These are phyloP conservation scores for Pentamera pediparva DNA, from an alignment of 53 echinoderm and acorn worm species.

Conservation along the genomic window DNA sequence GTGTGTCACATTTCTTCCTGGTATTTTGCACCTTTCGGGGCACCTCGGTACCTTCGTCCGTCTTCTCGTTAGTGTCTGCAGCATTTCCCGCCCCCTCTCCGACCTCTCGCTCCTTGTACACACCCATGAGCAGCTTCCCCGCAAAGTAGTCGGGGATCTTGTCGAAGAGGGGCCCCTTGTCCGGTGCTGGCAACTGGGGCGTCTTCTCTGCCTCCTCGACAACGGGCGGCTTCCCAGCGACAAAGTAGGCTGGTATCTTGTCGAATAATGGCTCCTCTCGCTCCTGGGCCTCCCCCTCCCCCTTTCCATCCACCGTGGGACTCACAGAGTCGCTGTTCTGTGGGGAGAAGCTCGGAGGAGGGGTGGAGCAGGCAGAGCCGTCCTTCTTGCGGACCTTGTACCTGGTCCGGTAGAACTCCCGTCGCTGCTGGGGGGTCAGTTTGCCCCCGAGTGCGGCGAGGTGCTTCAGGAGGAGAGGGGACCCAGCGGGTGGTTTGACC, in stretches of 20 bases:
- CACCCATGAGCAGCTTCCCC: conserved; percentile 55
- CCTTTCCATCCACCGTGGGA: background rate
- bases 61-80: background rate
- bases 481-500: background rate
- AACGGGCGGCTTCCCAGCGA: too few species aligned
- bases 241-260: too few species aligned
- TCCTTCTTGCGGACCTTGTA: conserved; percentile 62
- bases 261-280: background rate
- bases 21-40: background rate
- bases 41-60: background rate
- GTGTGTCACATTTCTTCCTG: background rate
- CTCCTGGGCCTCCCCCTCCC: background rate
- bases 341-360: conserved; percentile 23
- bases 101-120: conserved; percentile 53
- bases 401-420: conserved; percentile 58
- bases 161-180: conserved; percentile 61
- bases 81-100: background rate
- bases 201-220: background rate
- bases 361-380: conserved; percentile 3
- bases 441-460: too few species aligned
- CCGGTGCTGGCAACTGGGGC: background rate
- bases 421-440: conserved; percentile 41
- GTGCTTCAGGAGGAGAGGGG: background rate
- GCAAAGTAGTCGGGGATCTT: conserved; percentile 88
- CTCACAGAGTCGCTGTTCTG: too few species aligned